Percentiles rank a stretch among this genome's conserved stretches.
These are phyloP conservation scores for Aeoliscus strigatus DNA, from an alignment of 2,797 vertebrate species.

Conservation along the genomic window DNA sequence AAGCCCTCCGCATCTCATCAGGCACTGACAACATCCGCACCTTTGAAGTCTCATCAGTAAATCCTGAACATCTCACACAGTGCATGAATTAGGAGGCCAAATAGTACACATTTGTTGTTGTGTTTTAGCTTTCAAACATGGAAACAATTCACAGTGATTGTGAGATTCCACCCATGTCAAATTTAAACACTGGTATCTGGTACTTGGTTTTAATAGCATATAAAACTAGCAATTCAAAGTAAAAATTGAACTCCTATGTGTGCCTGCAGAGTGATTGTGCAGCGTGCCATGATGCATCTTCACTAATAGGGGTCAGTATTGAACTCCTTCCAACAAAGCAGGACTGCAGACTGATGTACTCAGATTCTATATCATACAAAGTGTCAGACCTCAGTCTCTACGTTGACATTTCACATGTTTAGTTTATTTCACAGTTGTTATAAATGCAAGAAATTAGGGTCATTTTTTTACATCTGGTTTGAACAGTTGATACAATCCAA, in stretches of 20 bases:
- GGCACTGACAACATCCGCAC: slow-evolving; percentile 41
- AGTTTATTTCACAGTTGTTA: no score
- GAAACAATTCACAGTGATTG: slow-evolving; percentile 1
- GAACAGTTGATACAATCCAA: no score
- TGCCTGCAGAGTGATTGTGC: neutral
- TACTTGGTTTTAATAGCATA: neutral
- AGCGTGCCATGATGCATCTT: neutral
- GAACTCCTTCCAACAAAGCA: slow-evolving; percentile 10
- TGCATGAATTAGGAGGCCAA: slow-evolving; percentile 5
- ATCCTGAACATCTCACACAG: slow-evolving; percentile 19
- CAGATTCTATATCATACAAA: no score
- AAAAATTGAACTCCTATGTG: no score
- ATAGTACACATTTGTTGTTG: slow-evolving; percentile 1
- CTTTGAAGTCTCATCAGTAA: slow-evolving; percentile 56
- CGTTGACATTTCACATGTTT: no score
- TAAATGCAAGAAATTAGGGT: no score
- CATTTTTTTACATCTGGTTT: no score
- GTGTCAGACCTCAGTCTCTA: no score
- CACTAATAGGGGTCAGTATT: slow-evolving; percentile 1
- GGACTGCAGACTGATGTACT: no score
- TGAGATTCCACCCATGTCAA: neutral
- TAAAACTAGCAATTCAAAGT: neutral
- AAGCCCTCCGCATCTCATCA: slow-evolving; percentile 30
- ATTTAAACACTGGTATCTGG: slow-evolving; percentile 4
- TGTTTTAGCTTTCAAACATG: neutral